These are phyloP conservation scores for Gymnothorax reevesii DNA, from an alignment of 2,797 vertebrate species.

Conservation along the genomic window DNA sequence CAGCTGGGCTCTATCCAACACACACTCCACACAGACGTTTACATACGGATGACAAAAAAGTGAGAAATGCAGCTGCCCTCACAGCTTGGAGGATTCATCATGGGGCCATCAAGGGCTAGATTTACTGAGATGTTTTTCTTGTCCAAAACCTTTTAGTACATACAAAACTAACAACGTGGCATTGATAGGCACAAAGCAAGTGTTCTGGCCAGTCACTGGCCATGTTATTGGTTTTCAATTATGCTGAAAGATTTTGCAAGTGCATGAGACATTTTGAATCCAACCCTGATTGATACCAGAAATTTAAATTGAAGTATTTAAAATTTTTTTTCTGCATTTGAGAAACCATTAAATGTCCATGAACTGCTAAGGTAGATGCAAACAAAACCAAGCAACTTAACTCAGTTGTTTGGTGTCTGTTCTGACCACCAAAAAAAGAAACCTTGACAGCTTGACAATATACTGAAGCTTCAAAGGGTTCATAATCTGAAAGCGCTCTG, in stretches of 20 bases:
- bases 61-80: conserved; percentile 27
- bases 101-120: background rate
- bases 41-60: conserved; percentile 30
- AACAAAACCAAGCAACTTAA: background rate
- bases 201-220: too few species aligned
- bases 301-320: too few species aligned
- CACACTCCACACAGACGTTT: conserved; percentile 31
- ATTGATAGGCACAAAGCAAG: too few species aligned
- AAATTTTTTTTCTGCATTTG: background rate
- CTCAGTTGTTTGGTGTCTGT: background rate
- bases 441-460: background rate
- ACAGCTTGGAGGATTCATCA: conserved; percentile 23
- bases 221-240: too few species aligned
- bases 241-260: too few species aligned
- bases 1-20: conserved; percentile 26
- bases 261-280: too few species aligned
- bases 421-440: background rate
- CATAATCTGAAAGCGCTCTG: background rate
- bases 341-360: background rate
- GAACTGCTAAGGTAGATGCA: background rate
- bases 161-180: too few species aligned
- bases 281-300: too few species aligned
- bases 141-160: too few species aligned
- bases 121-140: too few species aligned
- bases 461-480: background rate